Conservation (phyloP, 1,140 invertebrate species). For the Aphelenchoides avenae region DNA sequence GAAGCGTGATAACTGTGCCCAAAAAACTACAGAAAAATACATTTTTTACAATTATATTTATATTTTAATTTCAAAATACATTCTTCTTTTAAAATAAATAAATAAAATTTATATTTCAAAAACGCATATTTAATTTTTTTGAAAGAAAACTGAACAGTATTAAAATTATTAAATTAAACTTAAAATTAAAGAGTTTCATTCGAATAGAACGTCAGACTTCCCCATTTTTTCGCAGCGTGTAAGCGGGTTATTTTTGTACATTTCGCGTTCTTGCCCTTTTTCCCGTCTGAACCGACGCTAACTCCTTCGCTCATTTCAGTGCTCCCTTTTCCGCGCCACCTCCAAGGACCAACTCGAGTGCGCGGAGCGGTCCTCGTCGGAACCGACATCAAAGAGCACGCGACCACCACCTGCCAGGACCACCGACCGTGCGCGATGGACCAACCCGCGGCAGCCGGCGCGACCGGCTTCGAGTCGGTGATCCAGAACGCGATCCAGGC, state of each 20-base stretch:
- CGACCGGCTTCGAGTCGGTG: constrained; percentile 12
- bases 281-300: neutral
- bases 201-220: neutral
- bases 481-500: constrained; percentile 29
- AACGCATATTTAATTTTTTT: neutral
- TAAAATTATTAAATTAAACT: too few species aligned
- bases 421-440: neutral
- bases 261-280: neutral
- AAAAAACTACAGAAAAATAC: constrained; percentile 4
- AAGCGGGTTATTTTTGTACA: neutral
- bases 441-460: neutral
- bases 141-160: too few species aligned
- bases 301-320: neutral
- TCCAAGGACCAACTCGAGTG: neutral
- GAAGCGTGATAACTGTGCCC: neutral
- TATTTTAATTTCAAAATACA: neutral
- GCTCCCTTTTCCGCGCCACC: neutral
- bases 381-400: neutral
- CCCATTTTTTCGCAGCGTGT: neutral
- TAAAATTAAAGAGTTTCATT: neutral
- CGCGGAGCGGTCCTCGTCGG: neutral
- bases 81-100: neutral
- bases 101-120: constrained; percentile 5
- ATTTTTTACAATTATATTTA: neutral
- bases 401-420: neutral